phyloP scores from a whole-genome alignment of 2,888 invertebrate species.

The Amiota minor region DNA sequence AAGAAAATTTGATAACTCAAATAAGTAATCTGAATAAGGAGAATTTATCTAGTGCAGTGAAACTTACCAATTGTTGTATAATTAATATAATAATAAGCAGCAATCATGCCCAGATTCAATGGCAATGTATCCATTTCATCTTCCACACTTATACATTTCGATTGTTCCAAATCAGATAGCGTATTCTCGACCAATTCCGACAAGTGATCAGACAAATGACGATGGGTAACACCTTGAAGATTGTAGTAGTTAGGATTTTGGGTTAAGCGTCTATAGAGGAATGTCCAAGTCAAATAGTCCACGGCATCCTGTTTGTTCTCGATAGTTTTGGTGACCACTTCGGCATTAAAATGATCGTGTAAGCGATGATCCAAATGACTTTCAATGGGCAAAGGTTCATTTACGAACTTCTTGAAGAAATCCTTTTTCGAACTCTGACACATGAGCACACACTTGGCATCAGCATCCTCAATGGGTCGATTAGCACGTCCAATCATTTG shows the following conservation, averaged over 20 bases:
- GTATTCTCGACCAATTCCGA: conserved; percentile 98
- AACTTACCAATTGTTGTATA: conserved; percentile 94
- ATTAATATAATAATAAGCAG: conserved; percentile 99
- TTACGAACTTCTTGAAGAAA: conserved; percentile 97
- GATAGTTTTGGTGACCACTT: conserved; percentile 99
- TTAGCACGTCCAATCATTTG: conserved; percentile 99
- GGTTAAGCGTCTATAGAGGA: conserved; percentile 95
- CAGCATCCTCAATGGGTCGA: conserved; percentile 91
- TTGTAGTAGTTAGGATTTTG: conserved; percentile 99
- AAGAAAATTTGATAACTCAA: conserved; percentile 32
- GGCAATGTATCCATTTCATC: conserved; percentile 98
- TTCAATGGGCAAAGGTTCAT: conserved; percentile 97
- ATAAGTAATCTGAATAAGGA: neutral
- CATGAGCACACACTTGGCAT: conserved; percentile 95
- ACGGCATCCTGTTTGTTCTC: conserved; percentile 99
- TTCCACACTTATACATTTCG: conserved; percentile 97
- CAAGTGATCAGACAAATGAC: conserved; percentile 97
- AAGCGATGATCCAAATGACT: conserved; percentile 97
- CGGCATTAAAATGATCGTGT: conserved; percentile 99
- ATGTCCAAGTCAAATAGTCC: conserved; percentile 99
- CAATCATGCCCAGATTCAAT: conserved; percentile 99
- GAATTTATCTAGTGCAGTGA: neutral
- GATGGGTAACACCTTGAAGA: conserved; percentile 95
- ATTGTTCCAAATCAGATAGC: conserved; percentile 92
- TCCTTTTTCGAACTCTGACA: conserved; percentile 98